Evolutionary conservation across 53 echinoderm and acorn worm genomes (phyloP).

Genomic region (Mesocentrotus franciscanus): DNA sequence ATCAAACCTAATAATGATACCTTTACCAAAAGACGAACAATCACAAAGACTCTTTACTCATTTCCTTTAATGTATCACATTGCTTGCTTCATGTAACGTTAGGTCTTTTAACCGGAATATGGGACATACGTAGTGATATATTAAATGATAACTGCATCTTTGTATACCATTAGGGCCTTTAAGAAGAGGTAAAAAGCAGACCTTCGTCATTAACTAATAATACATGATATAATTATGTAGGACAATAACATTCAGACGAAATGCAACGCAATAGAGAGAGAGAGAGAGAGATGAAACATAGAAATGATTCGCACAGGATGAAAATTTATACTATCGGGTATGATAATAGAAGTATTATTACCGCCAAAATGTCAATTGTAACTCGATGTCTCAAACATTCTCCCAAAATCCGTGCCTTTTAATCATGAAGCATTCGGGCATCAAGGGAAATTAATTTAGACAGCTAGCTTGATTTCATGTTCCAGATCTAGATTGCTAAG

Average conservation of each 20-base stretch:
- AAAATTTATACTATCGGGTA: not conserved
- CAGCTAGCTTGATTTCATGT: not conserved
- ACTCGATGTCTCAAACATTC: not conserved
- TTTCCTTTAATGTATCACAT: not conserved
- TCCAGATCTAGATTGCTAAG: not conserved
- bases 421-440: not conserved
- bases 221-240: not conserved
- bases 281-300: not conserved
- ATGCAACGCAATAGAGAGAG: not conserved
- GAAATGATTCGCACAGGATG: no score
- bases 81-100: not conserved
- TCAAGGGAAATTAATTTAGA: not conserved
- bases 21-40: not conserved
- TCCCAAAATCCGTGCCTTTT: not conserved
- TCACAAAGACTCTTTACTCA: not conserved
- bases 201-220: not conserved
- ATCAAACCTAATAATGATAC: not conserved
- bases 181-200: not conserved
- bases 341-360: not conserved
- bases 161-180: no score
- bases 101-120: no score
- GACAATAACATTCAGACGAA: not conserved
- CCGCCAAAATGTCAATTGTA: not conserved
- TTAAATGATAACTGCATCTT: no score
- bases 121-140: no score